Base-by-base conservation (phyloP, 2,797 vertebrate species). In the Sciurus vulgaris region DNA sequence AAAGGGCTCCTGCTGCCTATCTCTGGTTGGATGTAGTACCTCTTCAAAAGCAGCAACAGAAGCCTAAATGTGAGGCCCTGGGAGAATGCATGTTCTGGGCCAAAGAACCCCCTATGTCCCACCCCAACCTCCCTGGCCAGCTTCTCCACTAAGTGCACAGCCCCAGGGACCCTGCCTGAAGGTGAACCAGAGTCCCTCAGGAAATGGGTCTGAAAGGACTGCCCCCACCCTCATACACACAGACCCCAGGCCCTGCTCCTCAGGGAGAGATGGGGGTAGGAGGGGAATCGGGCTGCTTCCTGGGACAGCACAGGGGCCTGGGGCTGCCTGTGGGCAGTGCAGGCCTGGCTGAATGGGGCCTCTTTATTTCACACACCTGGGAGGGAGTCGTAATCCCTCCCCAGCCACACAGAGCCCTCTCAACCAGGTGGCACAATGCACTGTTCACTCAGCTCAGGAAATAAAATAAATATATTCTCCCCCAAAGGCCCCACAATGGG, bases 361-460 rank as follows among this genome's bases (percentile, higher is more conserved):
- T 97, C 98, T 98, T 97, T 97, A 98, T 92, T 96, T 88, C 95
- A 73, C 78, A 67, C 96, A 96, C 98, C 97, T 81, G 63, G 97
- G 96, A 98, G 95, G 95, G 97, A 97, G 96, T 95, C 76, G 91
- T 92, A 85, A 95, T 96, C 97, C 97, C 96, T 97, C 94, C 97
- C 94, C 0, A 0, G 91, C 97, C 97, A 97, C 97, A 98, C 96
- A 98, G 97, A 98, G 97, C 93, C 96, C 22, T 93, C 98, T 97
- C 98, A 97, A 97, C 94, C 96, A 69, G 89, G 76, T 69, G 51
- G 97, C 98, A 97, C 97, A 98, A 97, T 94, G 96, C 94, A 93
- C 97, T 97, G 97, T 98, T 98, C 98, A 98, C 97, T 98, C 87
- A 33, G 97, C 97, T 98, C 97, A 96, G 98, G 97, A 98, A 98